These are phyloP conservation scores for Acestrorhynchus altus DNA, from an alignment of 2,797 vertebrate genomes.

Conservation along the genomic window DNA sequence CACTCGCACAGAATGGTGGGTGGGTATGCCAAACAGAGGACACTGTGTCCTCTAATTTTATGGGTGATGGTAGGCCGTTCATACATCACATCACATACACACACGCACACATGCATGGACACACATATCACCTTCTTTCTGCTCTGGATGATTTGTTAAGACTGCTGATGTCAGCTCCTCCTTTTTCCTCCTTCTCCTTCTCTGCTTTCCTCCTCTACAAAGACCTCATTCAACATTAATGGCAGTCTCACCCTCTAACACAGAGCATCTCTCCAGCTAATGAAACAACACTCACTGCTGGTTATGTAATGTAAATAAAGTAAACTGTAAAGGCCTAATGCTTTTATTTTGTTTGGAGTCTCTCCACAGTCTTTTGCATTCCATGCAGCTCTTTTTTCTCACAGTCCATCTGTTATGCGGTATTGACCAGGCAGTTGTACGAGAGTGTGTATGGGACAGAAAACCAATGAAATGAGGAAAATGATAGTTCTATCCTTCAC, in stretches of 20 bases:
- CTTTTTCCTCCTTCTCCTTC: slow-evolving; percentile 5
- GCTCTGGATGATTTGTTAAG: slow-evolving; percentile 29
- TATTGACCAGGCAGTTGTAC: slow-evolving; percentile 59
- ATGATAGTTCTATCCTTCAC: not conserved
- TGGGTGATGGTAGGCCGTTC: slow-evolving; percentile 50
- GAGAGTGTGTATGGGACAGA: not conserved
- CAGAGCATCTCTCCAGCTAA: not conserved
- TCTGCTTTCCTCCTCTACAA: not conserved
- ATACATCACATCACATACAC: slow-evolving; percentile 7
- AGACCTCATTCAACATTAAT: not conserved
- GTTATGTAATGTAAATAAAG: not conserved
- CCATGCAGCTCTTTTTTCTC: slow-evolving; percentile 35
- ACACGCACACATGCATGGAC: slow-evolving; percentile 2
- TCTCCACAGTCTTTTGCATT: slow-evolving; percentile 36
- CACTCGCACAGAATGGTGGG: slow-evolving; percentile 33
- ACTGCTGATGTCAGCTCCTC: slow-evolving; percentile 31
- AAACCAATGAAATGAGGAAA: slow-evolving; percentile 28
- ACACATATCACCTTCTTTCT: slow-evolving; percentile 3
- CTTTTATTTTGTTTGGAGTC: not conserved
- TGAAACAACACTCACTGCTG: not conserved
- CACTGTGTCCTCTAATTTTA: slow-evolving; percentile 62
- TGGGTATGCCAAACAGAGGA: slow-evolving; percentile 61
- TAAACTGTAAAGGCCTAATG: not conserved
- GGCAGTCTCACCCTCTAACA: not conserved
- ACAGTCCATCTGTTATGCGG: slow-evolving; percentile 55